Percentiles rank a stretch among this genome's conserved stretches.
Conservation (phyloP, 2,113 vertebrate species). For the Anguilla japonica region DNA sequence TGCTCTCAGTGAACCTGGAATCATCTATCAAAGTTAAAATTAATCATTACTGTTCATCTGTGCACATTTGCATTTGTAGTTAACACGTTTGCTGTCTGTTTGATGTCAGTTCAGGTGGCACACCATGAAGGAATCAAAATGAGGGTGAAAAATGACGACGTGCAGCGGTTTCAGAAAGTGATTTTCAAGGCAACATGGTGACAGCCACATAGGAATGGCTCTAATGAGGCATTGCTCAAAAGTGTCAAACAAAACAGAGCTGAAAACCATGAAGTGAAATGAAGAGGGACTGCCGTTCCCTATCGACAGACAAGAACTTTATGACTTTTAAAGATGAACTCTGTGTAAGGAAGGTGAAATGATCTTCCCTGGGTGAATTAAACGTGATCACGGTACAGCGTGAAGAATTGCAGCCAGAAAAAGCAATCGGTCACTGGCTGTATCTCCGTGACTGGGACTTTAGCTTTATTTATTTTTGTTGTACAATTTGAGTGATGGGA, state of each 20-base stretch:
- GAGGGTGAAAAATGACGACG: background rate
- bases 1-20: background rate
- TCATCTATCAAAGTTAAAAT: conserved; percentile 5
- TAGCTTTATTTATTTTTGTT: background rate
- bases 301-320: background rate
- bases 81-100: background rate
- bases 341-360: background rate
- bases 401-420: background rate
- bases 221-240: background rate
- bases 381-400: background rate
- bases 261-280: background rate
- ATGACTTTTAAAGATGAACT: background rate
- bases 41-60: background rate
- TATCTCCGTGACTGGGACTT: background rate
- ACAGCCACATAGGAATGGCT: background rate
- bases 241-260: background rate
- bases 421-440: background rate
- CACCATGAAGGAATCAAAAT: background rate
- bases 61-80: background rate
- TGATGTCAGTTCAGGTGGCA: background rate
- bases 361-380: background rate
- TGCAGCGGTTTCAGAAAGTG: background rate
- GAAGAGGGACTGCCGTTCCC: background rate
- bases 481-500: background rate
- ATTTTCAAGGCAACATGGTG: background rate